Evolutionary conservation across 1,140 invertebrate genomes (phyloP), one percentile per base, ranked within the genome.

Genomic region (Yoshiicerus persimilis): DNA sequence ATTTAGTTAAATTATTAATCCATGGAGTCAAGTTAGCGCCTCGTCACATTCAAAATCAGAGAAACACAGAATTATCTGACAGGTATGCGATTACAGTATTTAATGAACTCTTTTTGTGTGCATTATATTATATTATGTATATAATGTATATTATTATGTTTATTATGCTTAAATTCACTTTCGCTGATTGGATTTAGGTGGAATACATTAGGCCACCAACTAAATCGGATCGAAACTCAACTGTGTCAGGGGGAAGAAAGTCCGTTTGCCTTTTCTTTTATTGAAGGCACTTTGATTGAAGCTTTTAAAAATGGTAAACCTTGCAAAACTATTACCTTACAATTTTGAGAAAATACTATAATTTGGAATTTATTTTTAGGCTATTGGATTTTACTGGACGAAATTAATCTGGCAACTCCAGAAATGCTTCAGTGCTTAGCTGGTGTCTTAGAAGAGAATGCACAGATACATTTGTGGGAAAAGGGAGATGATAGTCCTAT

Each of bases 391-490:
- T 92, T 99, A 25, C 92, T 99, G 38, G 98, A 99, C 92, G 98
- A 99, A 94, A 99, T 99, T 32, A 99, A 99, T 93, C 94, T 99
- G 87, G 98, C 98, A 0, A 96, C 96, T 70, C 96, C 97, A 0
- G 98, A 99, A 93, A 99, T 98, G 20, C 94, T 99, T 56, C 97
- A 99, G 92, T 99, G 98, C 93, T 93, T 99, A 10, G 96, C 97
- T 20, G 96, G 97, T n/a, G 93, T 99, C 20, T 92, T 99, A 16
- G 98, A 99, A 92, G 95, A 95, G 41, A 94, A 95, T 20, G 92
- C 94, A 86, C 96, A 96, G 38, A 97, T 96, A 0, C 92, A 96
- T 84, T 93, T 99, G 41, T 92, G 97, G 70, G 98, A 99, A 92
- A 94, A 96, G 92, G 97, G 97, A 30, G 97, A 97, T 91, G 95